phyloP scores from a whole-genome alignment of 2,888 invertebrate species.

The Hoplodrina blanda region DNA sequence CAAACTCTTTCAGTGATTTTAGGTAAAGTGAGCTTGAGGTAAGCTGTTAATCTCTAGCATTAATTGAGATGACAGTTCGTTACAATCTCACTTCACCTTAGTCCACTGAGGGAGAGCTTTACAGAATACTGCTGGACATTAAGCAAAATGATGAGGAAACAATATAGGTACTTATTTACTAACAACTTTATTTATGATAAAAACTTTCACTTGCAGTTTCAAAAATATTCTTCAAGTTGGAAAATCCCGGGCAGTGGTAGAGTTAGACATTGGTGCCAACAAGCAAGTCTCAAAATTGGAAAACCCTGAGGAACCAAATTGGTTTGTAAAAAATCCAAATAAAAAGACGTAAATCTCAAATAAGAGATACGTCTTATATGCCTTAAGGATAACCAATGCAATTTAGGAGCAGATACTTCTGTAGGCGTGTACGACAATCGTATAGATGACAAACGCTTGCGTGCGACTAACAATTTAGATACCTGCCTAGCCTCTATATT shows the following conservation, averaged over 20 bases:
- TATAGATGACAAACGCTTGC: constrained; percentile 57
- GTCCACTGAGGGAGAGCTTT: not conserved
- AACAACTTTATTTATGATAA: constrained; percentile 31
- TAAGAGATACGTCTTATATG: constrained; percentile 18
- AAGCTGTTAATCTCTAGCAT: no score
- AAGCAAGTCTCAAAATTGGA: constrained; percentile 36
- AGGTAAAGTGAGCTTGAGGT: no score
- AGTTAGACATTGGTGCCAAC: constrained; percentile 33
- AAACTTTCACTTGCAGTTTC: constrained; percentile 49
- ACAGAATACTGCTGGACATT: no score
- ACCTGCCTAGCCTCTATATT: constrained; percentile 59
- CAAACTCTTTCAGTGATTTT: not conserved
- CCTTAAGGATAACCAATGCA: constrained; percentile 34
- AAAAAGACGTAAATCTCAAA: constrained; percentile 19
- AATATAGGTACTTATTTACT: not conserved
- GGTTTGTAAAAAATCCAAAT: constrained; percentile 45
- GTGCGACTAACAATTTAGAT: constrained; percentile 66
- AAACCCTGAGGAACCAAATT: constrained; percentile 39
- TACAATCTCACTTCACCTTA: no score
- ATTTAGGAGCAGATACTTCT: constrained; percentile 22
- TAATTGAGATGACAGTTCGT: no score
- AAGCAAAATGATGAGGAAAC: not conserved
- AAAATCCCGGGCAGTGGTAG: constrained; percentile 33
- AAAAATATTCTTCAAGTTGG: constrained; percentile 50
- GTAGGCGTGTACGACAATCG: constrained; percentile 35